Conservation (phyloP, 1,140 invertebrate species). For the Hestina assimilis region DNA sequence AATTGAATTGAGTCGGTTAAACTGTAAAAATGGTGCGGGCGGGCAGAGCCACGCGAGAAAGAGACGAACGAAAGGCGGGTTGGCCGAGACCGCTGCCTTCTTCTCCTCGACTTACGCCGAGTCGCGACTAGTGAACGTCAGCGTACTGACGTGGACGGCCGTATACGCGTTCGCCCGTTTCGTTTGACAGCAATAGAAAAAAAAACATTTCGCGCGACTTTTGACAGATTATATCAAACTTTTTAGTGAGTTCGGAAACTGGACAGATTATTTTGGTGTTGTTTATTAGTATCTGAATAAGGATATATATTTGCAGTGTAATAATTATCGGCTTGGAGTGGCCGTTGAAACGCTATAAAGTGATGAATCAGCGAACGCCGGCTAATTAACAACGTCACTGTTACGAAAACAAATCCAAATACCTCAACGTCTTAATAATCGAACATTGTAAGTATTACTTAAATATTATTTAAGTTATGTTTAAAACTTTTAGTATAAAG, state of each 20-base stretch:
- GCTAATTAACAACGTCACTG: constrained; percentile 70
- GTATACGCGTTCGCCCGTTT: constrained; percentile 47
- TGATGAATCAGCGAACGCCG: constrained; percentile 75
- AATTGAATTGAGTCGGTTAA: constrained; percentile 77
- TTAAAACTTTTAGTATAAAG: no score
- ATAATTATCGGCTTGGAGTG: constrained; percentile 49
- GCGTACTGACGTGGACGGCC: constrained; percentile 65
- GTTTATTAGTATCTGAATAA: constrained; percentile 32
- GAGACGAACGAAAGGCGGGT: constrained; percentile 75
- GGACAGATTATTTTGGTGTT: constrained; percentile 37
- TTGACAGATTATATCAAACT: constrained; percentile 53
- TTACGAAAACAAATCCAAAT: constrained; percentile 67
- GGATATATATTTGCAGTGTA: constrained; percentile 48
- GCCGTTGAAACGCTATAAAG: constrained; percentile 67
- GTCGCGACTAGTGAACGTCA: constrained; percentile 72
- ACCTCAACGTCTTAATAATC: constrained; percentile 36
- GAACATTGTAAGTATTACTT: constrained; percentile 59
- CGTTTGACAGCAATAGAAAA: constrained; percentile 60
- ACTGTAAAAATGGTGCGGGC: constrained; percentile 75
- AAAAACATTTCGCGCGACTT: constrained; percentile 70
- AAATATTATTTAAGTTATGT: neutral
- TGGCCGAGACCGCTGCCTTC: constrained; percentile 74
- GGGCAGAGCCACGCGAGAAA: constrained; percentile 65
- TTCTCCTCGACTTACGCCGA: constrained; percentile 73
- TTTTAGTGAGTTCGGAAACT: constrained; percentile 53